A percentile compares a stretch with the other conserved stretches of the same genome.
phyloP scores from a whole-genome alignment of 2,797 vertebrate genomes.

The Xenops minutus region DNA sequence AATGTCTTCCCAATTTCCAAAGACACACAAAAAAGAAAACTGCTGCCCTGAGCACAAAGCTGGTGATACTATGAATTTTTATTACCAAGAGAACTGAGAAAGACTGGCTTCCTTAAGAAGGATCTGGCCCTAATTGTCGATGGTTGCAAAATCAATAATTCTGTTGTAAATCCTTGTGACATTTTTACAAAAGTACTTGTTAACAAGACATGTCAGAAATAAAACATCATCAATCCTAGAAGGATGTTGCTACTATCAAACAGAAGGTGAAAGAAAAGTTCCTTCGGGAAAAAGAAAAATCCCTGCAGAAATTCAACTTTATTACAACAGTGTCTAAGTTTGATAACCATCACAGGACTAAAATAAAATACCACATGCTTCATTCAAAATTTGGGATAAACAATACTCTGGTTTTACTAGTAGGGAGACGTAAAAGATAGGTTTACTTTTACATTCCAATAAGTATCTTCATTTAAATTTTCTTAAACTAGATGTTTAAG shows the following conservation, averaged over 20 bases:
- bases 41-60: neutral
- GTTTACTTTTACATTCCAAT: neutral
- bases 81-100: neutral
- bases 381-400: neutral
- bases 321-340: neutral
- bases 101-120: neutral
- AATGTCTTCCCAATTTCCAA: neutral
- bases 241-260: neutral
- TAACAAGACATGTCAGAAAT: neutral
- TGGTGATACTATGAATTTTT: neutral
- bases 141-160: neutral
- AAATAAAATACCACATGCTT: neutral
- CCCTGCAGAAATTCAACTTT: neutral
- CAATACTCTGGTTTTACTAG: neutral
- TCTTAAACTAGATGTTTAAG: neutral
- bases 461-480: neutral
- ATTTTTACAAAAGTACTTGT: neutral
- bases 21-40: neutral
- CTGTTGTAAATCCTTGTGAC: neutral
- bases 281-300: neutral
- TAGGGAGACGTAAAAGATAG: rapidly evolving
- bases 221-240: neutral
- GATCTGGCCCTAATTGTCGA: neutral
- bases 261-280: neutral
- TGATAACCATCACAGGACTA: neutral